A percentile compares a stretch with the other conserved stretches of the same genome.
These are phyloP conservation scores for Drosophila trapezifrons DNA, from an alignment of 1,140 invertebrate species.

Conservation along the genomic window DNA sequence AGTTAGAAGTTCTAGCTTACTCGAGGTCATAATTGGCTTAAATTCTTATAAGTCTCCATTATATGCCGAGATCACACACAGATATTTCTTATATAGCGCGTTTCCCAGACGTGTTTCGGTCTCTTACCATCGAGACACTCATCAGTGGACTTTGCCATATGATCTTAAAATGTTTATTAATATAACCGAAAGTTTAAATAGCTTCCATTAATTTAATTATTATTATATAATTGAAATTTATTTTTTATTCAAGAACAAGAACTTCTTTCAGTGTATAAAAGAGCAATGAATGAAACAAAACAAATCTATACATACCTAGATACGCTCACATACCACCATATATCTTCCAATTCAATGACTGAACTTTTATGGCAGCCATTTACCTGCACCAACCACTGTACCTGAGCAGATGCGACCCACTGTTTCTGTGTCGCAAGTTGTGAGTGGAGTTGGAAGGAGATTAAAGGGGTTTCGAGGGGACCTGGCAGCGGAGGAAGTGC, in stretches of 20 bases:
- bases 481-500: constrained; percentile 32
- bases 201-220: neutral
- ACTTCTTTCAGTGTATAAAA: neutral
- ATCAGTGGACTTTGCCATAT: too few relatives aligned
- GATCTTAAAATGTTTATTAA: too few relatives aligned
- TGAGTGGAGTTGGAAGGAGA: neutral
- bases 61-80: too few relatives aligned
- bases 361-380: constrained; percentile 41
- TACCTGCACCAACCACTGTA: constrained; percentile 9
- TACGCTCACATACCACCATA: constrained; percentile 5
- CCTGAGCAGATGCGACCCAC: constrained; percentile 17
- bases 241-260: neutral
- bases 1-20: too few relatives aligned
- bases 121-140: too few relatives aligned
- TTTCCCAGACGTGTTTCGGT: too few relatives aligned
- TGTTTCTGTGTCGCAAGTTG: constrained; percentile 30
- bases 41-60: too few relatives aligned
- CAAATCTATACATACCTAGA: neutral
- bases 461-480: neutral
- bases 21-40: too few relatives aligned
- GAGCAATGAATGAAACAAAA: constrained; percentile 23
- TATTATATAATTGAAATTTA: neutral
- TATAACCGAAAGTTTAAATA: neutral
- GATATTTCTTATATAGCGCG: too few relatives aligned
- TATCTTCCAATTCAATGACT: constrained; percentile 22